Evolutionary conservation across 2,113 vertebrate species (phyloP).

Genomic region (Silurus asotus): DNA sequence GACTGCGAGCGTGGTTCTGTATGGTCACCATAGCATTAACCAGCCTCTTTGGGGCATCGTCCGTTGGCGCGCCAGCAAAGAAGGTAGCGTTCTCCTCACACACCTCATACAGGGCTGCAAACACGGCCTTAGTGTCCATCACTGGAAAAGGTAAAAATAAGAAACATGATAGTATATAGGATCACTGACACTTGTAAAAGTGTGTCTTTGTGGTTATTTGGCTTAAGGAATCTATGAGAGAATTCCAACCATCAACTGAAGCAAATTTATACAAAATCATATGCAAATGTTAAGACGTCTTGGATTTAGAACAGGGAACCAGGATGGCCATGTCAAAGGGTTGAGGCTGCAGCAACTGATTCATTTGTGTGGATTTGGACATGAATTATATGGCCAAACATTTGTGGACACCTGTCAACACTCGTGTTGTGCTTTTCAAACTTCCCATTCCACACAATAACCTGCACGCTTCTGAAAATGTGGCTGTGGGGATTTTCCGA

Average conservation of each 20-base stretch:
- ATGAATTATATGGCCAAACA: background rate
- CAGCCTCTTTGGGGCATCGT: conserved; percentile 74
- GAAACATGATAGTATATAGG: background rate
- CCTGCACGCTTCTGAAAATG: background rate
- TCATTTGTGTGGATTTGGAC: background rate
- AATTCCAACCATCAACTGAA: background rate
- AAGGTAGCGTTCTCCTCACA: conserved; percentile 82
- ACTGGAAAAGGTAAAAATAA: conserved; percentile 50
- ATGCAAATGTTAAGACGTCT: background rate
- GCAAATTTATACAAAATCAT: background rate
- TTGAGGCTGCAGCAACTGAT: too few relatives aligned
- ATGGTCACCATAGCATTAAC: conserved; percentile 73
- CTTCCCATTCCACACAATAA: background rate
- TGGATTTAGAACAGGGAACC: too few relatives aligned
- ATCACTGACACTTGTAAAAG: background rate
- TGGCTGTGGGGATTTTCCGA: background rate
- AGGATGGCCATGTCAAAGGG: too few relatives aligned
- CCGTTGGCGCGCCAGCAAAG: conserved; percentile 73
- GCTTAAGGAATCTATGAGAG: background rate
- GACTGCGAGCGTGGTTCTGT: conserved; percentile 76
- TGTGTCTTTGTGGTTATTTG: background rate
- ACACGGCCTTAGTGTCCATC: conserved; percentile 85
- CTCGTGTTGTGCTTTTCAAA: background rate
- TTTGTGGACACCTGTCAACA: background rate
- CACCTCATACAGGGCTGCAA: conserved; percentile 77